Percentiles rank a stretch among this genome's conserved stretches.
Conservation (phyloP, 2,888 invertebrate species). For the Lathronympha strigana region DNA sequence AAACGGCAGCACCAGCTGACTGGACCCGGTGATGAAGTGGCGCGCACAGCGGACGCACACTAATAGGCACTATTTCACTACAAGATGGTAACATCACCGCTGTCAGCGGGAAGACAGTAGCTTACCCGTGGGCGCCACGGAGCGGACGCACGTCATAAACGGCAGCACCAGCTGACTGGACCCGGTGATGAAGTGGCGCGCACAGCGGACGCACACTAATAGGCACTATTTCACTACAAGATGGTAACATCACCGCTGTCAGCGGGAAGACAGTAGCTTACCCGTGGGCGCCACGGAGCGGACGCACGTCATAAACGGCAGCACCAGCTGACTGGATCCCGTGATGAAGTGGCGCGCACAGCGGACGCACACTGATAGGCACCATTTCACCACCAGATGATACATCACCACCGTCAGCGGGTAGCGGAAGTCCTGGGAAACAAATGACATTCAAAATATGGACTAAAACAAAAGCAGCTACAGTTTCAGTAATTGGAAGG, state of each 20-base stretch:
- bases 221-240: conserved; percentile 89
- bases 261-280: too few species aligned
- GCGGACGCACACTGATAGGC: conserved; percentile 90
- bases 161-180: conserved; percentile 60
- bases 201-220: conserved; percentile 86
- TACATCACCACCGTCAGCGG: conserved; percentile 95
- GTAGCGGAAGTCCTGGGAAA: conserved; percentile 91
- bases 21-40: too few species aligned
- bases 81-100: too few species aligned
- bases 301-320: conserved; percentile 91
- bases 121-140: conserved; percentile 91
- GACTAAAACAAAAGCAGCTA: too few species aligned
- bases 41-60: too few species aligned
- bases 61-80: too few species aligned
- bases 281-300: conserved; percentile 91
- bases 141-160: conserved; percentile 72
- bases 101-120: too few species aligned
- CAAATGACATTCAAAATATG: too few species aligned
- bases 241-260: too few species aligned
- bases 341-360: conserved; percentile 67
- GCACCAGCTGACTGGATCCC: conserved; percentile 86
- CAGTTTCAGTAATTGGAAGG: too few species aligned
- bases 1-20: conserved; percentile 88
- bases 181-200: conserved; percentile 68
- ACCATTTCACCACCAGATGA: conserved; percentile 95